These are phyloP conservation scores for Dasyprocta punctata DNA, from an alignment of 2,113 vertebrate genomes.

Conservation along the genomic window DNA sequence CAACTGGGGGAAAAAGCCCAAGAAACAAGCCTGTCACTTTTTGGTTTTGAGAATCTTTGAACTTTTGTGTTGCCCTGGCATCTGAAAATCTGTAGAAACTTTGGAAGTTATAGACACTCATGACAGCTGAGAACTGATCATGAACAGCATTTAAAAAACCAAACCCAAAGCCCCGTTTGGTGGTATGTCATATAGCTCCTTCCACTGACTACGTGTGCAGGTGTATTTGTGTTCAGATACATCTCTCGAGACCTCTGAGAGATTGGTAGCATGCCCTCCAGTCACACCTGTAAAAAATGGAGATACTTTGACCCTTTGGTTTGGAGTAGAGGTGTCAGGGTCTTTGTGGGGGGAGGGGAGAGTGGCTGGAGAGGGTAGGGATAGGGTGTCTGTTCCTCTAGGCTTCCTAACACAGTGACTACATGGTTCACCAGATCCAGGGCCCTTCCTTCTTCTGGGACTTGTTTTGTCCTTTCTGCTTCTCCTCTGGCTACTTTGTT, in stretches of 20 bases:
- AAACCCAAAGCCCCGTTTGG: neutral
- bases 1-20: too few relatives aligned
- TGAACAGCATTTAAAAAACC: neutral
- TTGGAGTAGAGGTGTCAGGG: neutral
- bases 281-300: neutral
- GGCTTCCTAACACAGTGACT: neutral
- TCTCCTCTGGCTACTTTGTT: neutral
- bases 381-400: neutral
- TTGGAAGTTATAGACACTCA: neutral
- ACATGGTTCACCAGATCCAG: neutral
- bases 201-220: neutral
- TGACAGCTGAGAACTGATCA: neutral
- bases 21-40: neutral
- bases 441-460: neutral
- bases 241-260: neutral
- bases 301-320: neutral
- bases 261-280: too few relatives aligned
- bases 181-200: neutral
- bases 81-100: neutral
- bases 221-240: neutral
- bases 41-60: conserved; percentile 1
- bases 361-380: neutral
- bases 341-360: neutral
- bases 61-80: neutral
- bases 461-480: neutral